Evolutionary conservation across 92 coral and sea anemone species (phyloP).

Genomic region (Phenganax subtilis): DNA sequence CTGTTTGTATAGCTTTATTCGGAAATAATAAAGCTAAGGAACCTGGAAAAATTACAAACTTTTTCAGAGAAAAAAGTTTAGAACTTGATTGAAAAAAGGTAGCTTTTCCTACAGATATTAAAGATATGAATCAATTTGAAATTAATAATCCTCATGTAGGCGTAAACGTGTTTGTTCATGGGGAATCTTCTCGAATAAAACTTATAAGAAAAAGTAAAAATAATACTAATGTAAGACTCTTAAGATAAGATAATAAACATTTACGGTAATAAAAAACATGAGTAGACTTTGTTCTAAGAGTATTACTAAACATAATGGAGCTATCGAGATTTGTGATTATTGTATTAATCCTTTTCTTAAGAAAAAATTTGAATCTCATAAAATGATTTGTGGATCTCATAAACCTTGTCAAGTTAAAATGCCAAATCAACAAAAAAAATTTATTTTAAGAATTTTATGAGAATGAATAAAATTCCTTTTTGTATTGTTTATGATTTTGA

Average conservation of each 20-base stretch:
- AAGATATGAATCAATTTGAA: constrained; percentile 22
- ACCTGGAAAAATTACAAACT: background rate
- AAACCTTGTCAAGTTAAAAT: background rate
- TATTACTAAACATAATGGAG: background rate
- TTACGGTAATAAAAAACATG: background rate
- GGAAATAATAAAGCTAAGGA: background rate
- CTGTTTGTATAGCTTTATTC: no score
- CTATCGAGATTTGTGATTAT: background rate
- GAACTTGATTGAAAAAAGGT: no score
- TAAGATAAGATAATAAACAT: no score
- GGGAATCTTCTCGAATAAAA: no score
- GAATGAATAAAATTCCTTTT: constrained; percentile 38
- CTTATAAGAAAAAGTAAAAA: no score
- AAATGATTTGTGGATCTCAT: background rate
- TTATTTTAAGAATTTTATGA: constrained; percentile 36
- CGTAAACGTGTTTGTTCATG: constrained; percentile 40
- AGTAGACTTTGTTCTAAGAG: constrained; percentile 8
- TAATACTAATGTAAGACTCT: no score
- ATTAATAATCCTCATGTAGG: constrained; percentile 17
- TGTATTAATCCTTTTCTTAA: background rate
- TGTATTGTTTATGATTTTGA: constrained; percentile 11
- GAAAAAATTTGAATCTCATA: background rate
- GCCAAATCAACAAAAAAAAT: background rate
- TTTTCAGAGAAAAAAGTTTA: no score
- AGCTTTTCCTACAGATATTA: no score